Conservation (phyloP, 2,797 vertebrate genomes). For the Dromococcyx pavoninus region DNA sequence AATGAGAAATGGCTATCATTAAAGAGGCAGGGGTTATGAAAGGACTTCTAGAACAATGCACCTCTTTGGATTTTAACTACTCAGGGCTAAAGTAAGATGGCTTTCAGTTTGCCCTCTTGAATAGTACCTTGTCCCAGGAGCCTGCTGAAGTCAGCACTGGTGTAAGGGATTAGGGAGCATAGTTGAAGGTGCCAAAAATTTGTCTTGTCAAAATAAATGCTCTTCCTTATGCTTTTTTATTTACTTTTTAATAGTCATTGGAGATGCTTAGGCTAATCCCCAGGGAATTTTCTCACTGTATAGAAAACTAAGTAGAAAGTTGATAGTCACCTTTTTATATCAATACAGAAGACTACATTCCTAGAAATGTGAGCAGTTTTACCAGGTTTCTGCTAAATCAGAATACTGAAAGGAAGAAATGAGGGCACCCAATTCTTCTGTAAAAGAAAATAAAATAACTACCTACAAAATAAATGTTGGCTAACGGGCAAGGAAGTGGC, state of each 20-base stretch:
- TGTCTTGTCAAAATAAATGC: constrained; percentile 8
- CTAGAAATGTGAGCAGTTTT: background rate
- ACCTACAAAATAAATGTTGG: background rate
- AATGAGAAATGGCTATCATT: constrained; percentile 36
- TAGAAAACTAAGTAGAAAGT: background rate
- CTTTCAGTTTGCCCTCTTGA: background rate
- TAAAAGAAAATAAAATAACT: background rate
- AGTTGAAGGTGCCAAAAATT: constrained; percentile 7
- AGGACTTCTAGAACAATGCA: constrained; percentile 41
- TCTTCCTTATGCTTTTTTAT: constrained; percentile 3
- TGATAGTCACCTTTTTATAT: background rate
- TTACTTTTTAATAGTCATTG: background rate
- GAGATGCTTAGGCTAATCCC: background rate
- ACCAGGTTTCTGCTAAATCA: background rate
- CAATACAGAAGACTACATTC: background rate
- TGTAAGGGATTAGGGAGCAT: background rate
- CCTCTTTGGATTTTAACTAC: constrained; percentile 34
- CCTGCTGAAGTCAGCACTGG: background rate
- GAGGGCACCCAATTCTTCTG: background rate
- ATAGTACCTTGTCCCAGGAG: constrained; percentile 29
- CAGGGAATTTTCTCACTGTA: background rate
- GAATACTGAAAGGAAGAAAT: background rate
- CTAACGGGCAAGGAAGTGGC: background rate
- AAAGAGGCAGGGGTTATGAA: constrained; percentile 32
- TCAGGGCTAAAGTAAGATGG: background rate